A percentile compares a stretch with the other conserved stretches of the same genome.
Conservation (phyloP, 37 sponge, comb jelly and placozoan genomes). For the Oopsacas minuta region DNA sequence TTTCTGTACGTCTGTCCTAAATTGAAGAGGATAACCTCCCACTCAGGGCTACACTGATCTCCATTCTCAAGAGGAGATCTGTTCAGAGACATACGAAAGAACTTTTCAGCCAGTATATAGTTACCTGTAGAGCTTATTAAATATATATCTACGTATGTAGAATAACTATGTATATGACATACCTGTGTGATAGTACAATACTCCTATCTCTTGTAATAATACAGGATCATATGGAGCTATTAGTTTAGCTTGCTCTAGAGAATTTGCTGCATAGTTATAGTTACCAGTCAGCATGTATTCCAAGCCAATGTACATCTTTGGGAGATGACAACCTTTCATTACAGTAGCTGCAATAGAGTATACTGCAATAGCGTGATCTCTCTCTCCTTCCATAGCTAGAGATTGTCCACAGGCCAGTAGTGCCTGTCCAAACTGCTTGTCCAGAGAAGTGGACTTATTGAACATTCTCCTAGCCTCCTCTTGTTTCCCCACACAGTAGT, state of each 20-base stretch:
- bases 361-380: constrained; percentile 71
- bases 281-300: constrained; percentile 55
- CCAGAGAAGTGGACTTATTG: constrained; percentile 38
- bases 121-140: background rate
- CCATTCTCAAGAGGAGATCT: background rate
- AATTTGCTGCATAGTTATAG: constrained; percentile 25
- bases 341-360: constrained; percentile 57
- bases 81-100: background rate
- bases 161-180: background rate
- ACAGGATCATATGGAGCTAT: constrained; percentile 45
- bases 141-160: no score
- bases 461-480: constrained; percentile 47
- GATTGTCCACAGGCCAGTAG: constrained; percentile 56
- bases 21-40: constrained; percentile 74
- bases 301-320: constrained; percentile 50
- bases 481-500: constrained; percentile 34
- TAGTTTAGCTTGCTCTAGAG: constrained; percentile 44
- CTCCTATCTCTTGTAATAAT: constrained; percentile 52
- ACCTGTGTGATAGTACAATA: background rate
- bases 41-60: constrained; percentile 5
- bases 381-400: constrained; percentile 50
- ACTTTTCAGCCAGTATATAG: background rate
- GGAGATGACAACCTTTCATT: constrained; percentile 59
- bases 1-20: constrained; percentile 56
- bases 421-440: constrained; percentile 41